Evolutionary conservation across 2,797 vertebrate species (phyloP).

Genomic region (Masticophis lateralis): DNA sequence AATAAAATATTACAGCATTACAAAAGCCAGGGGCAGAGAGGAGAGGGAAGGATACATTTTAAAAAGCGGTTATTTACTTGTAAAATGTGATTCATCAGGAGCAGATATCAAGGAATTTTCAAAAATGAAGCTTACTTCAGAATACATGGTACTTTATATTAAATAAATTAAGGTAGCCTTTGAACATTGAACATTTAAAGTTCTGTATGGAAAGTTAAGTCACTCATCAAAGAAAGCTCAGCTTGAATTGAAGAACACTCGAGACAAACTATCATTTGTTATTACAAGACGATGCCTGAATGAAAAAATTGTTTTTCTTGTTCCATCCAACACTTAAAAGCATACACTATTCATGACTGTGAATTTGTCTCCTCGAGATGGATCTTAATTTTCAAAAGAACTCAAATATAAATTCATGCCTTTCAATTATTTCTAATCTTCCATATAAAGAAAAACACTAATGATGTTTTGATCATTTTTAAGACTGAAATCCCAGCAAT

Average conservation of each 20-base stretch:
- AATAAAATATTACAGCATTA: background rate
- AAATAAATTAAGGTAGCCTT: constrained; percentile 10
- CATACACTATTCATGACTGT: constrained; percentile 46
- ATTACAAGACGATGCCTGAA: constrained; percentile 54
- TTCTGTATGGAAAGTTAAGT: constrained; percentile 32
- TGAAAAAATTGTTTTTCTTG: constrained; percentile 55
- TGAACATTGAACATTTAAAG: constrained; percentile 31
- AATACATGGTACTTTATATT: background rate
- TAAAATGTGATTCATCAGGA: background rate
- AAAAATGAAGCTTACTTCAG: background rate
- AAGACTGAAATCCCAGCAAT: background rate
- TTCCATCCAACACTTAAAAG: constrained; percentile 55
- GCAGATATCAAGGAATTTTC: background rate
- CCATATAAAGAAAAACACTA: background rate
- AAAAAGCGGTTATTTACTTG: background rate
- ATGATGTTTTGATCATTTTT: background rate
- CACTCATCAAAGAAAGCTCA: constrained; percentile 53
- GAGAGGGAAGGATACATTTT: background rate
- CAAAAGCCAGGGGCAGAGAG: background rate
- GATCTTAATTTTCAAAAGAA: constrained; percentile 48
- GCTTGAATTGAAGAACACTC: constrained; percentile 46
- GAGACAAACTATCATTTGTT: constrained; percentile 58
- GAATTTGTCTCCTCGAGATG: constrained; percentile 52
- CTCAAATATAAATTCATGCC: constrained; percentile 17
- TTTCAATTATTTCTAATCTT: constrained; percentile 19